Evolutionary conservation across 1,140 invertebrate species (phyloP), one percentile per base, ranked within the genome.

Genomic region (Euura lappo): DNA sequence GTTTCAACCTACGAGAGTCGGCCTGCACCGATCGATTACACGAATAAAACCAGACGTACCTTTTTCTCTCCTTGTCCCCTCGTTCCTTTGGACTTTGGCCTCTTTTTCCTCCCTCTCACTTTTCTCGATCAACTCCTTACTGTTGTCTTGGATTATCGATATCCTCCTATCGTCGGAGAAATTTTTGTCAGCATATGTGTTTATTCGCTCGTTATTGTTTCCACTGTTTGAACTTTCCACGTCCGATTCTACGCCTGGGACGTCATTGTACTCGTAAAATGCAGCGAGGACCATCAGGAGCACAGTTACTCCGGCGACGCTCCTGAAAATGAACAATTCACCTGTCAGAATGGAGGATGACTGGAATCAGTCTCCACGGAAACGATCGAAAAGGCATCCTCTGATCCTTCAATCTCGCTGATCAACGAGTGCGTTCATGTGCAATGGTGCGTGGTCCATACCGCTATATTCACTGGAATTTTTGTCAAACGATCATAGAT

Each of bases 251-350:
- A 69, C 45, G 6, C 13, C 74, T 46, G 4, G 78, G 10, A 75
- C 81, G 72, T 81, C 77, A 71, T 79, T 83, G 78, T 84, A 81
- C 71, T 92, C 91, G 83, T 91, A 92, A 1, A 88, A 66, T 0
- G 90, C 89, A 4, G 91, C 90, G n/a, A 87, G 80, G 6, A 91
- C 45, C 89, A 92, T 92, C 81, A 91, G 81, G 4, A 89, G n/a
- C 2, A 87, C 5, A 11, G 91, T 87, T 0, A 85, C 67, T 4
- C 86, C 76, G 8, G 84, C 83, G 2, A 89, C 84, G 2, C 86
- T 80, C 28, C 90, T 92, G 85, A 51, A 87, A 88, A 67, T 65
- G 44, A 71, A 68, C 44, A 42, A 46, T 44, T 44, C n/a, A 44
- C 11, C 3, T 28, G 28, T 28, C 28, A 28, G 28, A 28, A 28